phyloP scores from a whole-genome alignment of 2,113 vertebrate genomes.

The Callorhinus ursinus region DNA sequence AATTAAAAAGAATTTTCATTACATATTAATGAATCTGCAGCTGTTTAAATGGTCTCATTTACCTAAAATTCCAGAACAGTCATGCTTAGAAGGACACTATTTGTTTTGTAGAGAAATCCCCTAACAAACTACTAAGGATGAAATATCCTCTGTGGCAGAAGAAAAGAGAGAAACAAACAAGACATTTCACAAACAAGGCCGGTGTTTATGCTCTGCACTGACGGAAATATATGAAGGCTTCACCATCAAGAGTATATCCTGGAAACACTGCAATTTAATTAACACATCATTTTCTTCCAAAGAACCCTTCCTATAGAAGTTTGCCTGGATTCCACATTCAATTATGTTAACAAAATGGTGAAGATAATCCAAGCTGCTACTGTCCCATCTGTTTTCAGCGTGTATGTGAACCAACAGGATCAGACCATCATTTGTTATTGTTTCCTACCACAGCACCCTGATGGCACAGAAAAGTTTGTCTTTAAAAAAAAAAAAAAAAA shows the following conservation, averaged over 20 bases:
- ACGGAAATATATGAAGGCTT: not conserved
- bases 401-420: constrained; percentile 10
- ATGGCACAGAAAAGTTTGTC: not conserved
- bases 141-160: not conserved
- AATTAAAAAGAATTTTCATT: constrained; percentile 8
- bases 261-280: constrained; percentile 31
- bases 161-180: not conserved
- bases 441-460: not conserved
- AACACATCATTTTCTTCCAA: constrained; percentile 3
- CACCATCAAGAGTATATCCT: not conserved
- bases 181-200: not conserved
- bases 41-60: not conserved
- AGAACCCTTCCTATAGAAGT: constrained; percentile 27
- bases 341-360: constrained; percentile 42
- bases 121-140: not conserved
- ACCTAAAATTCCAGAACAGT: constrained; percentile 6
- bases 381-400: constrained; percentile 42
- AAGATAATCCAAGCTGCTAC: constrained; percentile 42
- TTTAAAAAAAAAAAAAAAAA: too few relatives aligned
- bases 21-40: not conserved
- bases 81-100: not conserved
- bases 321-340: not conserved
- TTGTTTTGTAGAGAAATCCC: not conserved
- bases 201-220: not conserved
- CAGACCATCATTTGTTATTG: not conserved